Conservation (phyloP, 2,113 vertebrate species). For the Catharus bicknelli region DNA sequence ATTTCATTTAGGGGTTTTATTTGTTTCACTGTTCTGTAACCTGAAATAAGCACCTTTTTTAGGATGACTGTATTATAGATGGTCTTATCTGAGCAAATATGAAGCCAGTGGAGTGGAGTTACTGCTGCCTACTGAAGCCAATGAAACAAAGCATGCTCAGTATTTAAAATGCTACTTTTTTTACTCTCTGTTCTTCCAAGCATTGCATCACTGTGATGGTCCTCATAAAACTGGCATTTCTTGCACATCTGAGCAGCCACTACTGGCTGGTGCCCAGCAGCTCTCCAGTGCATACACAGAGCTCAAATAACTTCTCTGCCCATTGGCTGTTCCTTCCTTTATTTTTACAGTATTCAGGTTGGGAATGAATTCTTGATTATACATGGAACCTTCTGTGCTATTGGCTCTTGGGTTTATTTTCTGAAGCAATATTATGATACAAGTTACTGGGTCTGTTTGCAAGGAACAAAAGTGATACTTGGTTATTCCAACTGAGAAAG, state of each 20-base stretch:
- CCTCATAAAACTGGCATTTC: slow-evolving; percentile 19
- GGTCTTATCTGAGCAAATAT: background rate
- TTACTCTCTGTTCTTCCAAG: slow-evolving; percentile 40
- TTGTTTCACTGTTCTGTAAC: background rate
- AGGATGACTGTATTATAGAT: background rate
- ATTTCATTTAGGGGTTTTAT: background rate
- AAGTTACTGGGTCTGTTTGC: background rate
- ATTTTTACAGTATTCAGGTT: background rate
- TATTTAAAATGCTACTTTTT: background rate
- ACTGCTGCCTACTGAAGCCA: background rate
- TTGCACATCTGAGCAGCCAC: slow-evolving; percentile 64
- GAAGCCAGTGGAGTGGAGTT: slow-evolving; percentile 1
- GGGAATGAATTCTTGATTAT: background rate
- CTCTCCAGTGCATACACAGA: slow-evolving; percentile 43
- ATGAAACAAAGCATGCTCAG: background rate
- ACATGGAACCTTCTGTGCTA: background rate
- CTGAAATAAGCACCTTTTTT: slow-evolving; percentile 43
- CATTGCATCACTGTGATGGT: slow-evolving; percentile 72
- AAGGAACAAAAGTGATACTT: slow-evolving; percentile 42
- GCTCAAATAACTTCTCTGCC: background rate
- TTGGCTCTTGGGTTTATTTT: slow-evolving; percentile 24
- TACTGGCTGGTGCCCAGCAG: slow-evolving; percentile 69
- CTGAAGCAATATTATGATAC: slow-evolving; percentile 66
- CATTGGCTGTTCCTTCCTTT: background rate
- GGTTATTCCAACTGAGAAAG: background rate